A percentile compares a stretch with the other conserved stretches of the same genome.
These are phyloP conservation scores for Leptothorax acervorum DNA, from an alignment of 2,888 invertebrate genomes.

Conservation along the genomic window DNA sequence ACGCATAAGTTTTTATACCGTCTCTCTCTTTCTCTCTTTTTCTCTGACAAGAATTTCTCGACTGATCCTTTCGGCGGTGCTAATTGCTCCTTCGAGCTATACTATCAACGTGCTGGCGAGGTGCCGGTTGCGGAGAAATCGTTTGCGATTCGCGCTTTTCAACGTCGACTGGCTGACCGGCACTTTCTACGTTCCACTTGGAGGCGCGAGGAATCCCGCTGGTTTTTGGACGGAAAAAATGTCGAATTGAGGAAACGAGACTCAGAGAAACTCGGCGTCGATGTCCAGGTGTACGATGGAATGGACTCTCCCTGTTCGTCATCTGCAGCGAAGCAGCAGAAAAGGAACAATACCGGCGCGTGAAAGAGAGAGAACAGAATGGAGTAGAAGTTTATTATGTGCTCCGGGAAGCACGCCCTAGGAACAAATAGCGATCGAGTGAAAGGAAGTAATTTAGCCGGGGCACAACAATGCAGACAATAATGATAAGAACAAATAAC, in stretches of 20 bases:
- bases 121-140: conserved; percentile 47
- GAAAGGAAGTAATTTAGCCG: conserved; percentile 28
- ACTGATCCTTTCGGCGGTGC: conserved; percentile 5
- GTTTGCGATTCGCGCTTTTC: conserved; percentile 36
- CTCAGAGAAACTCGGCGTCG: conserved; percentile 36
- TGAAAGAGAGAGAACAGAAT: conserved; percentile 43
- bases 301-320: conserved; percentile 22
- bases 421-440: conserved; percentile 8
- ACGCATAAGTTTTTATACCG: background rate
- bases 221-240: conserved; percentile 33
- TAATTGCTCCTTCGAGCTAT: conserved; percentile 33
- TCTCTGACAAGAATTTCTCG: conserved; percentile 24
- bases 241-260: conserved; percentile 18
- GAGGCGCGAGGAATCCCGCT: conserved; percentile 26
- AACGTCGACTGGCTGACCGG: conserved; percentile 24
- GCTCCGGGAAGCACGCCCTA: conserved; percentile 13
- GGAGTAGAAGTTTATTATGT: conserved; percentile 27
- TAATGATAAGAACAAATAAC: background rate
- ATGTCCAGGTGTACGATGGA: conserved; percentile 32
- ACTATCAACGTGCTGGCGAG: background rate
- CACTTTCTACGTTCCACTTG: conserved; percentile 65
- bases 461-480: background rate
- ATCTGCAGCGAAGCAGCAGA: background rate
- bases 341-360: conserved; percentile 1
- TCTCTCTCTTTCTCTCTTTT: background rate